Evolutionary conservation across 2,113 vertebrate genomes (phyloP).

Genomic region (Haemorhous mexicanus): DNA sequence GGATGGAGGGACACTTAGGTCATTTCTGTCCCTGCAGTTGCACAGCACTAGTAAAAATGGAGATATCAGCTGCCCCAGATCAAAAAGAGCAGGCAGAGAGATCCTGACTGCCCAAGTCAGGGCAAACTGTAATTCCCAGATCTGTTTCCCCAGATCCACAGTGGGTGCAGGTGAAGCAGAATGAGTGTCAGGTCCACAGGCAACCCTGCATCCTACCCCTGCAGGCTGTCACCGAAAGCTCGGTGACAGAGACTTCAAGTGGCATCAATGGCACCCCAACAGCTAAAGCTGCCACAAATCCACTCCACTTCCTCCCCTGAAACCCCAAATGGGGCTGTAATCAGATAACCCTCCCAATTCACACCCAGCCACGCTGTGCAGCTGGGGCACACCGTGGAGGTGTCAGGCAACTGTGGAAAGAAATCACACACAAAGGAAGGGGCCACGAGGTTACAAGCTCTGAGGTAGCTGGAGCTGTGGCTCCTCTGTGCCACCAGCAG

Average conservation of each 20-base stretch:
- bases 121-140: not conserved
- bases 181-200: not conserved
- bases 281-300: not conserved
- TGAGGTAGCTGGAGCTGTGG: not conserved
- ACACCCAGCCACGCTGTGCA: fast-evolving
- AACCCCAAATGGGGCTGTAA: not conserved
- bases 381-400: not conserved
- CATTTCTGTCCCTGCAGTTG: not conserved
- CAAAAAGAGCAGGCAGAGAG: not conserved
- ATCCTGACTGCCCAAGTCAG: not conserved
- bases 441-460: not conserved
- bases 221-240: not conserved
- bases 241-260: not conserved
- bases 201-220: fast-evolving
- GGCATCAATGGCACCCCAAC: not conserved
- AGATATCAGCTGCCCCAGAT: not conserved
- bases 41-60: not conserved
- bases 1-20: not conserved
- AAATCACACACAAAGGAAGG: not conserved
- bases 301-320: not conserved
- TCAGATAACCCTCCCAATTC: not conserved
- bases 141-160: not conserved
- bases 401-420: not conserved
- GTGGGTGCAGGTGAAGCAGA: not conserved
- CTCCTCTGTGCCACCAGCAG: not conserved